Evolutionary conservation across 23 tunicate genomes (phyloP).

Genomic region (Styela plicata): DNA sequence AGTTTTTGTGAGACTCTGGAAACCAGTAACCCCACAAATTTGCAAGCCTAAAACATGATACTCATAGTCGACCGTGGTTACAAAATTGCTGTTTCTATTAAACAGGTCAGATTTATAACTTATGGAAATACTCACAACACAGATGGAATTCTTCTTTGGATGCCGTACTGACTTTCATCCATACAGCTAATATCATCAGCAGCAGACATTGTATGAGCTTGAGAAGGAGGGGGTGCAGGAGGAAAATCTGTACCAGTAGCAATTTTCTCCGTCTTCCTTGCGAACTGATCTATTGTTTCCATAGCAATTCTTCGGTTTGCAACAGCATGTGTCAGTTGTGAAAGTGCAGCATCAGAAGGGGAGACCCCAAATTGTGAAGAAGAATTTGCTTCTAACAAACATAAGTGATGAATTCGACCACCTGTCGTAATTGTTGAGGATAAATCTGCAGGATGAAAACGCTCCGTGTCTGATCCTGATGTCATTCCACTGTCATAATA

Average conservation of each 20-base stretch:
- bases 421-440: constrained; percentile 28
- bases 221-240: constrained; percentile 33
- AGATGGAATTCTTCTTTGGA: background rate
- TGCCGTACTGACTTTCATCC: background rate
- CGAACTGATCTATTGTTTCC: background rate
- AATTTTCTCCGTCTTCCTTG: background rate
- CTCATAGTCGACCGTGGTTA: too few relatives aligned
- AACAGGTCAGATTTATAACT: too few relatives aligned
- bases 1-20: too few relatives aligned
- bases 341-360: constrained; percentile 42
- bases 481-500: constrained; percentile 14
- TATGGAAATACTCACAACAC: constrained; percentile 12
- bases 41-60: too few relatives aligned
- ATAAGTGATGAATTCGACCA: constrained; percentile 71
- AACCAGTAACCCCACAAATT: too few relatives aligned
- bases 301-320: constrained; percentile 4
- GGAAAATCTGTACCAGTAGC: constrained; percentile 1
- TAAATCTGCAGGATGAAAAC: constrained; percentile 16
- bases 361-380: constrained; percentile 38
- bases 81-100: too few relatives aligned
- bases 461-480: constrained; percentile 15
- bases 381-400: constrained; percentile 58
- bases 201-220: constrained; percentile 7
- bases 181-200: background rate
- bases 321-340: constrained; percentile 34